phyloP scores from a whole-genome alignment of 2,113 vertebrate genomes.

The Myrmecophaga tridactyla region DNA sequence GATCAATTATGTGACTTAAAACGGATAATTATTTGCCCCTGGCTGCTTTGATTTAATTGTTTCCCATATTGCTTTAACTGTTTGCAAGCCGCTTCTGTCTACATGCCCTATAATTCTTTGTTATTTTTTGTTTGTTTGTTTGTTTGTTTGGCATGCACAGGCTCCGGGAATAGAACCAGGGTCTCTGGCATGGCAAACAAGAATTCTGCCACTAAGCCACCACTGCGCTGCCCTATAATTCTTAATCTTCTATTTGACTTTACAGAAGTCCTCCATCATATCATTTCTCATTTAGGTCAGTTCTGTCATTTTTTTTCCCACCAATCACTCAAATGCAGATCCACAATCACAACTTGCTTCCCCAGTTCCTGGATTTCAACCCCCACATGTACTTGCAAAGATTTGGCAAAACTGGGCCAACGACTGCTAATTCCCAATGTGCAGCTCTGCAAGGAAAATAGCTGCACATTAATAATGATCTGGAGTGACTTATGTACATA shows the following conservation, averaged over 20 bases:
- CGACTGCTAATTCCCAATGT: neutral
- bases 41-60: no score
- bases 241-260: neutral
- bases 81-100: no score
- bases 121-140: no score
- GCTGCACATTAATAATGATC: neutral
- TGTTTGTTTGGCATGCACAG: no score
- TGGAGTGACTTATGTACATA: neutral
- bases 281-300: neutral
- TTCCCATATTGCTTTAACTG: no score
- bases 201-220: no score
- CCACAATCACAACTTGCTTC: neutral
- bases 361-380: neutral
- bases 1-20: no score
- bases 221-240: neutral
- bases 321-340: neutral
- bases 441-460: neutral
- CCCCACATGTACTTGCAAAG: neutral
- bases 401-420: neutral
- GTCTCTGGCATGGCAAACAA: no score
- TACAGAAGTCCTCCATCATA: neutral
- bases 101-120: neutral
- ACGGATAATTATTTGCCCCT: no score
- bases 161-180: no score
- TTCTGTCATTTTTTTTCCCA: neutral